Conservation (phyloP, 2,888 invertebrate genomes). For the Stratiomys singularior region DNA sequence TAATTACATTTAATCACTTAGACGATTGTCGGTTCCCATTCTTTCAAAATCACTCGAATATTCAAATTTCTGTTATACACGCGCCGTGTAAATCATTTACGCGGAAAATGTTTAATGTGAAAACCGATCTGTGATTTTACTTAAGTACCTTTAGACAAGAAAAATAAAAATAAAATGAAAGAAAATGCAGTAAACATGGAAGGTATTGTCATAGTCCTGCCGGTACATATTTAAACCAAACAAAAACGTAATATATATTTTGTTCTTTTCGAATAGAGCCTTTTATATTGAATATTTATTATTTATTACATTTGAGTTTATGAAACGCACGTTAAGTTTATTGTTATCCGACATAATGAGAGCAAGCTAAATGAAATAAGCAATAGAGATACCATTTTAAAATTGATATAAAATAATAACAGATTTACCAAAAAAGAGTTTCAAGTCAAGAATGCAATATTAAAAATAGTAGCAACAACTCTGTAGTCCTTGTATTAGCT, state of each 20-base stretch:
- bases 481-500: no score
- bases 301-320: not conserved
- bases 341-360: not conserved
- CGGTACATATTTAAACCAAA: constrained; percentile 17
- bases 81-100: not conserved
- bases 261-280: not conserved
- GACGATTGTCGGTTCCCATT: not conserved
- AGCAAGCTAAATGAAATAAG: not conserved
- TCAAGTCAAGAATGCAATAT: no score
- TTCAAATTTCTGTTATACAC: not conserved
- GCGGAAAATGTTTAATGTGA: constrained; percentile 27
- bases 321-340: not conserved
- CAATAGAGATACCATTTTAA: not conserved
- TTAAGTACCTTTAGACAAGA: constrained; percentile 56
- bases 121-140: constrained; percentile 56
- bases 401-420: no score
- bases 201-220: constrained; percentile 24
- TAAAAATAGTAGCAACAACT: no score
- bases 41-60: constrained; percentile 8
- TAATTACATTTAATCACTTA: no score
- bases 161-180: constrained; percentile 51
- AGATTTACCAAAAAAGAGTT: no score
- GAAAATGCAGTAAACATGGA: not conserved
- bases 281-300: not conserved
- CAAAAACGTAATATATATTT: not conserved